Conservation (phyloP, 2,888 invertebrate genomes). For the Drosophila neutralis region DNA sequence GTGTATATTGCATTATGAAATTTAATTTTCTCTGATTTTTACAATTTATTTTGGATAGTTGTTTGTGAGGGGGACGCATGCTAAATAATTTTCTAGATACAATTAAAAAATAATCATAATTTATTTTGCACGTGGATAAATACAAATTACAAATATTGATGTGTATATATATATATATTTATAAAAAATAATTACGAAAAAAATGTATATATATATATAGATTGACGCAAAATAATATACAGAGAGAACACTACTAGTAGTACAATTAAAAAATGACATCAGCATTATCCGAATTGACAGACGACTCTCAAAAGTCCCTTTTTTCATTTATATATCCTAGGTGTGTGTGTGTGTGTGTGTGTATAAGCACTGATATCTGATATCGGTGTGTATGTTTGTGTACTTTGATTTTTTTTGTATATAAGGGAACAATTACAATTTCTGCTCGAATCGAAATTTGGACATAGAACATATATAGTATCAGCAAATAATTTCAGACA, state of each 20-base stretch:
- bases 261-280: slow-evolving; percentile 61
- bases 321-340: slow-evolving; percentile 52
- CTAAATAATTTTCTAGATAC: slow-evolving; percentile 60
- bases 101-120: slow-evolving; percentile 76
- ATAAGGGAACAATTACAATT: slow-evolving; percentile 61
- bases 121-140: slow-evolving; percentile 81
- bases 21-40: slow-evolving; percentile 30
- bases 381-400: slow-evolving; percentile 59
- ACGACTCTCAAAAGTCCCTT: slow-evolving; percentile 36
- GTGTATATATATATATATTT: slow-evolving; percentile 48
- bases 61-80: slow-evolving; percentile 15
- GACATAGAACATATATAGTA: slow-evolving; percentile 44
- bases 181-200: slow-evolving; percentile 60
- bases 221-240: slow-evolving; percentile 71
- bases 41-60: slow-evolving; percentile 49
- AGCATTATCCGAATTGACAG: slow-evolving; percentile 69
- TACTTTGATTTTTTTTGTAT: slow-evolving; percentile 30
- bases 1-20: slow-evolving; percentile 15
- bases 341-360: slow-evolving; percentile 39
- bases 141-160: slow-evolving; percentile 73
- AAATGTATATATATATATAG: slow-evolving; percentile 46
- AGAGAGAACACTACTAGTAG: slow-evolving; percentile 54
- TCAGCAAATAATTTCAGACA: slow-evolving; percentile 77
- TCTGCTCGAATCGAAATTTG: slow-evolving; percentile 38
- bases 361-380: slow-evolving; percentile 73